Evolutionary conservation across 2,113 vertebrate species (phyloP).

Genomic region (Synchiropus splendidus): DNA sequence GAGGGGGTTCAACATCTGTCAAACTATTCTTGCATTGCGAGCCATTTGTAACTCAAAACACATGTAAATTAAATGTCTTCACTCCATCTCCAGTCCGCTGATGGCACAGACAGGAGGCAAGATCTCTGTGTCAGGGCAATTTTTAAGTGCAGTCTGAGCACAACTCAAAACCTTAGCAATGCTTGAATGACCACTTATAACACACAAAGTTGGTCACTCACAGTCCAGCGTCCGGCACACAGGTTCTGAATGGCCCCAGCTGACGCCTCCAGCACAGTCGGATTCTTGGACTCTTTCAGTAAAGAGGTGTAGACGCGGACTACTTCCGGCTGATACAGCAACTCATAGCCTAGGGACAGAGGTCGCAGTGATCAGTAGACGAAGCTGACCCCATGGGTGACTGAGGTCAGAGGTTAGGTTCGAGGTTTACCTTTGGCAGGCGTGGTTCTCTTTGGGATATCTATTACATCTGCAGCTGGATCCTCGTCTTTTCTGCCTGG

Average conservation of each 20-base stretch:
- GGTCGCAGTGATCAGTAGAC: too few relatives aligned
- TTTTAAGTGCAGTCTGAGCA: background rate
- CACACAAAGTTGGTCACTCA: constrained; percentile 23
- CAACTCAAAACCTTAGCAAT: background rate
- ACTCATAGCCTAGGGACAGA: constrained; percentile 78
- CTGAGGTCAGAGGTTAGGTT: background rate
- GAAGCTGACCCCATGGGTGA: too few relatives aligned
- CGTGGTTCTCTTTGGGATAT: constrained; percentile 85
- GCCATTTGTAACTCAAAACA: too few relatives aligned
- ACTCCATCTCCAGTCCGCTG: too few relatives aligned
- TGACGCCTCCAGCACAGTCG: constrained; percentile 84
- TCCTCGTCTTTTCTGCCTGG: constrained; percentile 84
- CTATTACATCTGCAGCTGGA: constrained; percentile 68
- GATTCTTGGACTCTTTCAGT: constrained; percentile 83
- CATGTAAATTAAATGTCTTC: too few relatives aligned
- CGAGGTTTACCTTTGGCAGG: constrained; percentile 79
- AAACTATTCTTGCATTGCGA: too few relatives aligned
- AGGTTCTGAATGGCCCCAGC: constrained; percentile 94
- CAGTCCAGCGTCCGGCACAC: constrained; percentile 87
- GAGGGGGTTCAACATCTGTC: too few relatives aligned
- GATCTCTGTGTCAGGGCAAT: too few relatives aligned
- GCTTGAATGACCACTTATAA: background rate
- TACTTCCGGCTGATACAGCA: constrained; percentile 90
- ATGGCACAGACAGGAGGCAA: too few relatives aligned
- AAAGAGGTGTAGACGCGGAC: constrained; percentile 89